These are phyloP conservation scores for Actinia tenebrosa DNA, from an alignment of 64 coral and sea anemone species.

Conservation along the genomic window DNA sequence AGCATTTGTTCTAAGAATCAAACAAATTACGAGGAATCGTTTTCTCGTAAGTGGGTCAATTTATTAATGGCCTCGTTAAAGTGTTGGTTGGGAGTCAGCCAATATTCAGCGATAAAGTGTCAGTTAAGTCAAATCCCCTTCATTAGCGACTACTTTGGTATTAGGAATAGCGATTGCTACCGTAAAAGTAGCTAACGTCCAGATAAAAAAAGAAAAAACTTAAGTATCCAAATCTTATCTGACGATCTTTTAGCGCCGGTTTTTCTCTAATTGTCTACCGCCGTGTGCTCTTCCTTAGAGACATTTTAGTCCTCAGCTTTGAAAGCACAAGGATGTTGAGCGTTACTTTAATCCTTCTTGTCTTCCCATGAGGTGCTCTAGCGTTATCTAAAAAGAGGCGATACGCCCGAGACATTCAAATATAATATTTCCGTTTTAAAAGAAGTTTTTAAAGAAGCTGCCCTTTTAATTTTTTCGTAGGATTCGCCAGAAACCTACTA, in stretches of 20 bases:
- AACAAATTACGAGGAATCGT: not conserved
- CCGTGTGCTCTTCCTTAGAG: not conserved
- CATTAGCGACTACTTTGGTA: not conserved
- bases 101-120: not conserved
- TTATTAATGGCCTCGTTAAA: constrained; percentile 2
- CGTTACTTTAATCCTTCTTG: not conserved
- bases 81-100: not conserved
- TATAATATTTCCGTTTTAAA: no score
- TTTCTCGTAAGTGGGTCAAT: not conserved
- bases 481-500: no score
- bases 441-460: no score
- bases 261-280: not conserved
- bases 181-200: not conserved
- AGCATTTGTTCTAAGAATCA: not conserved
- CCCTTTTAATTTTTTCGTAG: no score
- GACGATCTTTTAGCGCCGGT: not conserved
- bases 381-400: not conserved
- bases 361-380: not conserved
- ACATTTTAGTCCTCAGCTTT: not conserved
- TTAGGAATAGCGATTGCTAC: not conserved
- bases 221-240: not conserved
- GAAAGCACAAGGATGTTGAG: not conserved
- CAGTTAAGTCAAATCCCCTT: not conserved
- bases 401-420: no score
- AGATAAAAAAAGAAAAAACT: constrained; percentile 3